Percentiles rank a stretch among this genome's conserved stretches.
Evolutionary conservation across 1,140 invertebrate species (phyloP).

Genomic region (Drosophila sturtevanti): DNA sequence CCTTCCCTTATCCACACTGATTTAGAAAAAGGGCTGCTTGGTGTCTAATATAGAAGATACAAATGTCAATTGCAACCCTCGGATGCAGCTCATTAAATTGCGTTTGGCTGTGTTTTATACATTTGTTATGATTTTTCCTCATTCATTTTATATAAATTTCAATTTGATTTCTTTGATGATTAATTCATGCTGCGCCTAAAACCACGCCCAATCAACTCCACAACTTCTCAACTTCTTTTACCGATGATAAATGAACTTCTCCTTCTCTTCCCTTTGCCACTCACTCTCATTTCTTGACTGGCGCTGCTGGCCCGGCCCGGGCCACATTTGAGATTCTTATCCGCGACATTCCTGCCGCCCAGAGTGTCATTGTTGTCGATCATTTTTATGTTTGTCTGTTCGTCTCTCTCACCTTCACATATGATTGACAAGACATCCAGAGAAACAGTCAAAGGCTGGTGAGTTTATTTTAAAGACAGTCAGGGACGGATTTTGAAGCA

Average conservation of each 20-base stretch:
- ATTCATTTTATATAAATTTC: slow-evolving; percentile 47
- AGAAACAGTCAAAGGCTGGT: slow-evolving; percentile 16
- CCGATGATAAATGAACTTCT: slow-evolving; percentile 68
- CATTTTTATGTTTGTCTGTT: slow-evolving; percentile 66
- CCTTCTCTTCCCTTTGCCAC: slow-evolving; percentile 29
- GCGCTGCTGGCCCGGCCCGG: slow-evolving; percentile 16
- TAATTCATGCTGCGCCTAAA: slow-evolving; percentile 68
- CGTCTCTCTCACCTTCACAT: slow-evolving; percentile 18
- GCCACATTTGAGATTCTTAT: slow-evolving; percentile 56
- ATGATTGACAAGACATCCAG: slow-evolving; percentile 67
- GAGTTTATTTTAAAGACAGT: slow-evolving; percentile 49
- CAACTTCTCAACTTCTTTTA: slow-evolving; percentile 44
- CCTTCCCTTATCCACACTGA: background rate
- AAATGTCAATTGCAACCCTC: slow-evolving; percentile 25
- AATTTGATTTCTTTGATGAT: slow-evolving; percentile 68
- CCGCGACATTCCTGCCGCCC: slow-evolving; percentile 79
- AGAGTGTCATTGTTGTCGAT: slow-evolving; percentile 80
- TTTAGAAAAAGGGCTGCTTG: background rate
- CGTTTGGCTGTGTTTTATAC: slow-evolving; percentile 33
- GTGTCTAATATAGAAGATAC: slow-evolving; percentile 36
- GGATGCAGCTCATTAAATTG: slow-evolving; percentile 59
- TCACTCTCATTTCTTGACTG: slow-evolving; percentile 32
- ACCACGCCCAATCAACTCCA: slow-evolving; percentile 31
- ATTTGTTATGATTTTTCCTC: slow-evolving; percentile 69
- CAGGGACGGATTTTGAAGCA: background rate